These are phyloP conservation scores for Nematolebias whitei DNA, from an alignment of 2,113 vertebrate genomes.

Conservation along the genomic window DNA sequence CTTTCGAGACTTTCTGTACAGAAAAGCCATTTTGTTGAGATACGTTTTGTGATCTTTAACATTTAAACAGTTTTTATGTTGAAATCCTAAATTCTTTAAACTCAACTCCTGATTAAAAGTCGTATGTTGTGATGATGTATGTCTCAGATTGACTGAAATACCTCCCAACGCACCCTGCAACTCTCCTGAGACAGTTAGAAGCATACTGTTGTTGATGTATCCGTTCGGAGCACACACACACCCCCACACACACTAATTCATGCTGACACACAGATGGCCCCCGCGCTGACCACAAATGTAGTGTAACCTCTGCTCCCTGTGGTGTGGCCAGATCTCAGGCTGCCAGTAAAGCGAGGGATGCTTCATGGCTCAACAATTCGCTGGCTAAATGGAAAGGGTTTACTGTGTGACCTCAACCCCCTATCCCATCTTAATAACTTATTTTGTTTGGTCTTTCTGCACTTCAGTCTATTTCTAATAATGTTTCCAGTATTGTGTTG, in stretches of 20 bases:
- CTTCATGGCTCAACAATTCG: slow-evolving; percentile 85
- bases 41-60: too few relatives aligned
- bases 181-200: slow-evolving; percentile 8
- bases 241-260: slow-evolving; percentile 59
- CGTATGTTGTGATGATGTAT: too few relatives aligned
- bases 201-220: slow-evolving; percentile 27
- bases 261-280: slow-evolving; percentile 79
- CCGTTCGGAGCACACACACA: slow-evolving; percentile 38
- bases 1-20: too few relatives aligned
- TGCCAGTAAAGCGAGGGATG: slow-evolving; percentile 81
- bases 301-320: slow-evolving; percentile 79
- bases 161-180: slow-evolving; percentile 14
- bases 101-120: too few relatives aligned
- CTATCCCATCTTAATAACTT: slow-evolving; percentile 7
- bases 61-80: too few relatives aligned
- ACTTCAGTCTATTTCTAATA: slow-evolving; percentile 10
- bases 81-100: too few relatives aligned
- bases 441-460: slow-evolving; percentile 11
- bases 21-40: too few relatives aligned
- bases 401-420: slow-evolving; percentile 78
- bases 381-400: slow-evolving; percentile 82
- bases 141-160: not conserved
- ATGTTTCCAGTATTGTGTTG: slow-evolving; percentile 6
- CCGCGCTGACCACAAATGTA: slow-evolving; percentile 77
- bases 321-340: slow-evolving; percentile 71